Evolutionary conservation across 2,888 invertebrate species (phyloP), one percentile per base, ranked within the genome.

Genomic region (Eristalis arbustorum): DNA sequence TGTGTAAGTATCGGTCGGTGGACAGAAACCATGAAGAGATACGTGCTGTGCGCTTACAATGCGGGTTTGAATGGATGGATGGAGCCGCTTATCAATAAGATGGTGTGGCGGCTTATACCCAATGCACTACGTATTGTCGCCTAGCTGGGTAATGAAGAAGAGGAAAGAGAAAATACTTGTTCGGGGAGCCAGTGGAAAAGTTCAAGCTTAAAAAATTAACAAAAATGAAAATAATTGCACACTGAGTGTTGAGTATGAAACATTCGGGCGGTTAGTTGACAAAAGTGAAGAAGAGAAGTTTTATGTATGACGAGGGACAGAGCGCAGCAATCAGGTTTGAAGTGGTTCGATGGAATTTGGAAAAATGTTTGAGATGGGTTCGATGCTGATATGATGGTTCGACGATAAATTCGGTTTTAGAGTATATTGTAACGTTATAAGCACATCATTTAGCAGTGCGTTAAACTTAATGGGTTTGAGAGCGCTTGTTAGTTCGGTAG

Each of bases 21-120:
- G 74, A 75, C 87, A 78, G 78, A 83, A 74, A 87, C 83, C 77
- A 63, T 71, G 78, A 62, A 78, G 77, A 87, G 42, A 87, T 67
- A 77, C 63, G 63, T 68, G 14, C 63, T 63, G 68, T 66, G 61
- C 42, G 11, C 62, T 37, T 22, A 42, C 61, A 57, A 71, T 84
- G 69, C 75, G 75, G 66, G 80, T 42, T 61, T 62, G 71, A 59
- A 40, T 71, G 75, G 76, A 61, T 76, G 75, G 82, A 72, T 84
- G 75, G 77, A 59, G 78, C 75, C 6, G 59, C 78, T 87, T 82
- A 85, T 85, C 85, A 83, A 49, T 77, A 61, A 71, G 72, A 84
- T 37, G 68, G 40, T 56, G 74, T 61, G 37, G 72, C 57, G 63
- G 64, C 28, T 37, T 42, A 25, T 75, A 59, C 67, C 67, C 28